Evolutionary conservation across 2,888 invertebrate genomes (phyloP), one percentile per base, ranked within the genome.

Genomic region (Cephus sareptanus): DNA sequence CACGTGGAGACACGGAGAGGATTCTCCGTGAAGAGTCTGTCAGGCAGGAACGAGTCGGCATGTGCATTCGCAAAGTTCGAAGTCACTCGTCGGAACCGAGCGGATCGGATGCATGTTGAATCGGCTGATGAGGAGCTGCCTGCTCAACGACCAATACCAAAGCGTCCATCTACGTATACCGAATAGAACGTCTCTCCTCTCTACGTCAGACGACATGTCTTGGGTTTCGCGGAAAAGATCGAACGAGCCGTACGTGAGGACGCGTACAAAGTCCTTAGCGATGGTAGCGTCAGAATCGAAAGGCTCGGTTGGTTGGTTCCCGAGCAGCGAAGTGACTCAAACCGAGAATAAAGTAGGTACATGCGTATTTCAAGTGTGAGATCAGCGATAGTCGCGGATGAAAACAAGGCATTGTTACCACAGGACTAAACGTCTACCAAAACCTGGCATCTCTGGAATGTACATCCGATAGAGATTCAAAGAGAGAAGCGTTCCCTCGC

Each of bases 171-270:
- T 56, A 56, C 23, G 86, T 86, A 84, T 84, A 85, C 79, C 85
- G 87, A 85, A 86, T 87, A 87, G 85, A 84, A 81, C 82, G 82
- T 79, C 81, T 82, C 82, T 75, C 77, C 81, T 85, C 83, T 85
- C 84, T 84, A 82, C 83, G 86, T 86, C 85, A 85, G 84, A 81
- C 86, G 85, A 84, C 87, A 84, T 83, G 86, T 82, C 87, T 85
- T 82, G 80, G 84, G 85, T 85, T 90, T 90, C 90, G 90, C 87
- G 86, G 90, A 90, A 90, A 88, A 85, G 88, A 87, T 87, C 87
- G 88, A 88, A 85, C 87, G 85, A 88, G 85, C 79, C 78, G 86
- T 87, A 90, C 90, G 89, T 90, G 89, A 87, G 87, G 87, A 88
- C 87, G 87, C 87, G 87, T 86, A 86, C 85, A 83, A 88, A 88